These are phyloP conservation scores for Patella pellucida DNA, from an alignment of 2,888 invertebrate genomes.

Conservation along the genomic window DNA sequence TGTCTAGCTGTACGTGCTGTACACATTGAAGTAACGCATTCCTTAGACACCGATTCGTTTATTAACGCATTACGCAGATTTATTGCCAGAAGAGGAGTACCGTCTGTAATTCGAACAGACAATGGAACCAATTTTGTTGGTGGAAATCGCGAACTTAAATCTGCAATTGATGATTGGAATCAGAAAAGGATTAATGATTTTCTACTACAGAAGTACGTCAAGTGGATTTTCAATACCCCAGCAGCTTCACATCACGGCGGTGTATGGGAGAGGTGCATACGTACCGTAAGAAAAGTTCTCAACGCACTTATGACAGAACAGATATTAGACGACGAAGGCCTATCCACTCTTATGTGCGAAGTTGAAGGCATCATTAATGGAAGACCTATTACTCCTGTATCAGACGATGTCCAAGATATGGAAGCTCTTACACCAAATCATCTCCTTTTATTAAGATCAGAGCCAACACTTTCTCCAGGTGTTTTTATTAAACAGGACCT, in stretches of 20 bases:
- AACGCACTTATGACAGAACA: constrained; percentile 14
- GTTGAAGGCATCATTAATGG: constrained; percentile 18
- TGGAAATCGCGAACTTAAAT: constrained; percentile 27
- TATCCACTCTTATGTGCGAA: constrained; percentile 14
- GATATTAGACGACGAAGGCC: constrained; percentile 11
- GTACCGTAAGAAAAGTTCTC: constrained; percentile 14
- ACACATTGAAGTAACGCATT: constrained; percentile 23
- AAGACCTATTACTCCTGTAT: constrained; percentile 7
- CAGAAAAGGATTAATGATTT: constrained; percentile 14
- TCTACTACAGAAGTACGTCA: constrained; percentile 6
- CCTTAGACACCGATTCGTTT: constrained; percentile 27
- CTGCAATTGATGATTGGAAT: constrained; percentile 28
- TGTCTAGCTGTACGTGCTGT: constrained; percentile 23
- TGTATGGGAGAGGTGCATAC: constrained; percentile 23
- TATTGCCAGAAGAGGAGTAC: constrained; percentile 26
- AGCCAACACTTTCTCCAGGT: not conserved
- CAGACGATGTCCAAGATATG: constrained; percentile 10
- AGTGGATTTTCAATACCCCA: constrained; percentile 27
- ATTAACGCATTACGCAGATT: constrained; percentile 33
- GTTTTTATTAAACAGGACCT: constrained; percentile 2
- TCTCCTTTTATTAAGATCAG: constrained; percentile 14
- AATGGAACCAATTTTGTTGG: constrained; percentile 30
- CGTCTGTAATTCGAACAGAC: constrained; percentile 27
- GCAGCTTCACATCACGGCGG: constrained; percentile 26
- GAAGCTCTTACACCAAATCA: constrained; percentile 25